Evolutionary conservation across 2,113 vertebrate species (phyloP).

Genomic region (Corapipo altera): DNA sequence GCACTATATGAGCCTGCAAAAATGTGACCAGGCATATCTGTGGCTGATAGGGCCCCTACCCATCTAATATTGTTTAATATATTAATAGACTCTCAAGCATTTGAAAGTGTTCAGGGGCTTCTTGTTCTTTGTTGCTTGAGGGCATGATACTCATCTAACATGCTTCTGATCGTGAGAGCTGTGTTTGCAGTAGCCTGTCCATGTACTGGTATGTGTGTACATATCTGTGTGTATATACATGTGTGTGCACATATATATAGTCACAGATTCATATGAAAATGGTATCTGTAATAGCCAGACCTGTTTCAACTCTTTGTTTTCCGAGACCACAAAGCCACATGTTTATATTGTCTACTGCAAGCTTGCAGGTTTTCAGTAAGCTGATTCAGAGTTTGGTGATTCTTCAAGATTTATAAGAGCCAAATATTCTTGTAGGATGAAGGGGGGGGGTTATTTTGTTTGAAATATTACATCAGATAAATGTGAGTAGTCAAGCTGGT

Average conservation of each 20-base stretch:
- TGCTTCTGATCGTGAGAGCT: neutral
- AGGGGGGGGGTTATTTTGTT: neutral
- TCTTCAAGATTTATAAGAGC: neutral
- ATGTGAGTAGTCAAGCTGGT: neutral
- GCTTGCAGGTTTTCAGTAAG: neutral
- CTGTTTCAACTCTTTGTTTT: neutral
- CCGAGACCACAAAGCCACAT: neutral
- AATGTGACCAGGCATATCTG: neutral
- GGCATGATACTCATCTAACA: neutral
- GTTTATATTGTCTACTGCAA: neutral
- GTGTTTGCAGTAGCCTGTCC: neutral
- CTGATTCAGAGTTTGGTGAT: neutral
- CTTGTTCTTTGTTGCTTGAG: neutral
- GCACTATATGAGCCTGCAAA: neutral
- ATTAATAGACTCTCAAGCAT: neutral
- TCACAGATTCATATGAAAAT: neutral
- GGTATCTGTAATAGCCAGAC: neutral
- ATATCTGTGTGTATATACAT: rapidly evolving
- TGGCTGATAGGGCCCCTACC: neutral
- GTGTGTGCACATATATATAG: neutral
- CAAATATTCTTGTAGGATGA: neutral
- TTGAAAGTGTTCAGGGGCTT: neutral
- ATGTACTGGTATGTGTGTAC: rapidly evolving
- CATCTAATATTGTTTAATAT: neutral
- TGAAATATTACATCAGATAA: neutral